Evolutionary conservation across 2,888 invertebrate species (phyloP).

Genomic region (Strigamia crassipes): DNA sequence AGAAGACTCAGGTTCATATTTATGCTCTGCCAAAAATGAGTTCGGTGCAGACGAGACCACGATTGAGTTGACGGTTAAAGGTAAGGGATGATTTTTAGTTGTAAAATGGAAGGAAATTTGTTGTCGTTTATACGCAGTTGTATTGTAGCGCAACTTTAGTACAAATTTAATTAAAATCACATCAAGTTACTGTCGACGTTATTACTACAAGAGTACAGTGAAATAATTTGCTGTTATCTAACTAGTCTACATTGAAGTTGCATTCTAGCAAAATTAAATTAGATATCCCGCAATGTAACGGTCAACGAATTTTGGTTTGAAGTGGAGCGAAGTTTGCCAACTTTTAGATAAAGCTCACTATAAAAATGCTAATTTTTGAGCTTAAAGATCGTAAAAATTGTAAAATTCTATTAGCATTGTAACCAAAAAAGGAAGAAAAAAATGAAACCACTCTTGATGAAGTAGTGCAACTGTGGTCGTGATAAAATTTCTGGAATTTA

Average conservation of each 20-base stretch:
- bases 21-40: conserved; percentile 46
- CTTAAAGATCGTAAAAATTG: not conserved
- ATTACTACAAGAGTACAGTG: not conserved
- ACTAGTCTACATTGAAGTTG: not conserved
- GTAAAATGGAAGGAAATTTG: not conserved
- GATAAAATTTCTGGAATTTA: conserved; percentile 27
- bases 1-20: conserved; percentile 48
- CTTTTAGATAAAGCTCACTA: not conserved
- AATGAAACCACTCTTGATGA: not conserved
- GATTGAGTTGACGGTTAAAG: conserved; percentile 48
- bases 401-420: not conserved
- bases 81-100: conserved; percentile 23
- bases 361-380: too few relatives aligned
- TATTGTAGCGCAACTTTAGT: not conserved
- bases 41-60: conserved; percentile 46
- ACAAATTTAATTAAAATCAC: not conserved
- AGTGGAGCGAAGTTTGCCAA: not conserved
- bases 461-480: not conserved
- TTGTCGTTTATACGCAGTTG: not conserved
- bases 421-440: not conserved
- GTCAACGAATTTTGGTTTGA: not conserved
- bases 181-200: not conserved
- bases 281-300: not conserved
- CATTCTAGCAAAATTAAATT: not conserved
- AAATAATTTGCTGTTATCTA: not conserved